phyloP scores from a whole-genome alignment of 1,140 invertebrate species.

The Cyclina sinensis region DNA sequence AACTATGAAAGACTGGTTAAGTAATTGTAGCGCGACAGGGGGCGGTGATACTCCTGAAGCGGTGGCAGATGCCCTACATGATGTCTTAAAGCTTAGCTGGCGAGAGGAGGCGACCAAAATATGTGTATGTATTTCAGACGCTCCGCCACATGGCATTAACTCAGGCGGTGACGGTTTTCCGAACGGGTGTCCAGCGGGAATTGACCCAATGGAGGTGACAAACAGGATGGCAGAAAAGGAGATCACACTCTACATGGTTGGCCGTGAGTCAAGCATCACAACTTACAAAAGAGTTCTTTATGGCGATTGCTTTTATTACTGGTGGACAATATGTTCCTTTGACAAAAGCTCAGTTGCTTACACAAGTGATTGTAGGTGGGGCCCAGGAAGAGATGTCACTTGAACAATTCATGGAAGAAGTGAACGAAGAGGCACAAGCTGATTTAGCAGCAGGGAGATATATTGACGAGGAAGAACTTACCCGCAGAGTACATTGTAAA shows the following conservation, averaged over 20 bases:
- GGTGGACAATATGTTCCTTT: conserved; percentile 84
- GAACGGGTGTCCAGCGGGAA: conserved; percentile 73
- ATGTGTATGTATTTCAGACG: conserved; percentile 81
- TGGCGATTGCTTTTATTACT: conserved; percentile 80
- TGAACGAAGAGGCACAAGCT: conserved; percentile 75
- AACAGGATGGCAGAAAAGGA: conserved; percentile 79
- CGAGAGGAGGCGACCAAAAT: conserved; percentile 81
- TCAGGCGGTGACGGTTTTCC: conserved; percentile 71
- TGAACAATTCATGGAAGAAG: conserved; percentile 79
- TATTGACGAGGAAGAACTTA: conserved; percentile 72
- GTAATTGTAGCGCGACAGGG: conserved; percentile 74
- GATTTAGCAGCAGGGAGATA: conserved; percentile 65
- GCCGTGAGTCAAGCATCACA: conserved; percentile 80
- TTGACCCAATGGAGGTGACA: conserved; percentile 79
- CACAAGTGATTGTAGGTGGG: conserved; percentile 80
- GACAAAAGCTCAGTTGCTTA: conserved; percentile 72
- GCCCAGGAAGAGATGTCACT: conserved; percentile 83
- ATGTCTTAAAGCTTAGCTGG: conserved; percentile 80
- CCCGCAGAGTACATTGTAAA: conserved; percentile 65
- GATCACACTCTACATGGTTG: conserved; percentile 81
- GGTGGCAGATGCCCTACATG: conserved; percentile 82
- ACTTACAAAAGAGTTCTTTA: conserved; percentile 84
- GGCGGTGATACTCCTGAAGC: conserved; percentile 83
- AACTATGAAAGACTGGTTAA: conserved; percentile 80
- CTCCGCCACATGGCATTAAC: conserved; percentile 81